A percentile compares a stretch with the other conserved stretches of the same genome.
Conservation (phyloP, 2,888 invertebrate genomes). For the Meganola albula region DNA sequence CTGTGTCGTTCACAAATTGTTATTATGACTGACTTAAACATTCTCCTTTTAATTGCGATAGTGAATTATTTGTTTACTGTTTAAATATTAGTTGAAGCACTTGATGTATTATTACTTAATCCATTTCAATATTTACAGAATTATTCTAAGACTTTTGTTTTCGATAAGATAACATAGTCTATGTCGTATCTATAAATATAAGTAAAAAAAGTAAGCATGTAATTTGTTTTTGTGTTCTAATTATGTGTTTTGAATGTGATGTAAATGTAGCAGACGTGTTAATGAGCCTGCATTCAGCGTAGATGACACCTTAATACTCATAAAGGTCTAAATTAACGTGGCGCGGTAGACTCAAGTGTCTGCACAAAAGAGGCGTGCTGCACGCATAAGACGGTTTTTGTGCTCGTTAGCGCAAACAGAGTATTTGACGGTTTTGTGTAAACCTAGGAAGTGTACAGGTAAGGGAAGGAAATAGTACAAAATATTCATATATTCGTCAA, state of each 20-base stretch:
- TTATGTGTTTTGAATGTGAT: constrained; percentile 10
- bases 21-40: too few relatives aligned
- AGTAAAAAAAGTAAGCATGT: too few relatives aligned
- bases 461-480: too few relatives aligned
- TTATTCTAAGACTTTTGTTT: too few relatives aligned
- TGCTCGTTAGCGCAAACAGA: constrained; percentile 20
- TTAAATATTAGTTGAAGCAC: constrained; percentile 23
- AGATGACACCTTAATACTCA: constrained; percentile 13
- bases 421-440: constrained; percentile 9
- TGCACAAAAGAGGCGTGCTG: constrained; percentile 7
- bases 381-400: constrained; percentile 11
- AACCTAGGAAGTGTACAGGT: too few relatives aligned
- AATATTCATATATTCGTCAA: too few relatives aligned
- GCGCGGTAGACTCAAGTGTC: constrained; percentile 19
- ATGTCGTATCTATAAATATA: too few relatives aligned
- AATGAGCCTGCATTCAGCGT: constrained; percentile 25
- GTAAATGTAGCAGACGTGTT: constrained; percentile 18
- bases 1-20: too few relatives aligned
- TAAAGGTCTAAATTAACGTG: constrained; percentile 22
- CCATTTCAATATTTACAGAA: constrained; percentile 45
- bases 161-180: too few relatives aligned
- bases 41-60: constrained; percentile 15
- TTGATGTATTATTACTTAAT: constrained; percentile 35
- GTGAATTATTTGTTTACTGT: constrained; percentile 28
- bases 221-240: constrained; percentile 12